Evolutionary conservation across 2,888 invertebrate species (phyloP), one percentile per base, ranked within the genome.

Genomic region (Yponomeuta evonymella): DNA sequence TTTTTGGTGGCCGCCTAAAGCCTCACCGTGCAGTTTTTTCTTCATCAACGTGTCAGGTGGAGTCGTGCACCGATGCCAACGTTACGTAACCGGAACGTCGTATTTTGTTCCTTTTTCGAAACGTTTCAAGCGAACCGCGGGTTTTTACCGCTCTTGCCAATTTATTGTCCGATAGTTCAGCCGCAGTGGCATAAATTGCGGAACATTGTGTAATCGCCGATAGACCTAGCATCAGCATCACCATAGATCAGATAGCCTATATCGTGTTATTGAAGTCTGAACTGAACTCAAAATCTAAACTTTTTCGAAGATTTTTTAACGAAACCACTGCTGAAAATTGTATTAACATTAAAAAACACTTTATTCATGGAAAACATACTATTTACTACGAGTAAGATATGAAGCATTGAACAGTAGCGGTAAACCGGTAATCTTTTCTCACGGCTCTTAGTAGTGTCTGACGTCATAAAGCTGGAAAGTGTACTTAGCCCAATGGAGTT

Each of bases 401-500:
- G 15, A 0, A 15, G 15, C 15, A 15, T 58, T 58, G 15, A 58
- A 58, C 51, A 58, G 51, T 58, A 58, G 15, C 51, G 12, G 51
- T 15, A 15, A 58, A 15, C 3, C 51, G 12, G 6, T 12, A 12
- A 58, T 58, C 51, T 58, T 43, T 43, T 58, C 51, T 58, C 51
- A 58, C 51, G 51, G 51, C 51, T 15, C 51, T 15, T 15, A 0
- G 51, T 12, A 58, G 51, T 1, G 12, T 15, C 51, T 58, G 15
- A 58, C 51, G 51, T 58, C 51, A 58, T 58, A 58, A 58, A 15
- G 51, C 51, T 58, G 51, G 15, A 15, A 58, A 64, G 79, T 79
- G 79, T 80, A 81, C 83, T 84, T 80, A 80, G 76, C 79, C 76
- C 76, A 80, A 81, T 81, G 77, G 76, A 79, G 79, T 78, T 78